Conservation (phyloP, 53 echinoderm and acorn worm species). For the Patiria pectinifera region DNA sequence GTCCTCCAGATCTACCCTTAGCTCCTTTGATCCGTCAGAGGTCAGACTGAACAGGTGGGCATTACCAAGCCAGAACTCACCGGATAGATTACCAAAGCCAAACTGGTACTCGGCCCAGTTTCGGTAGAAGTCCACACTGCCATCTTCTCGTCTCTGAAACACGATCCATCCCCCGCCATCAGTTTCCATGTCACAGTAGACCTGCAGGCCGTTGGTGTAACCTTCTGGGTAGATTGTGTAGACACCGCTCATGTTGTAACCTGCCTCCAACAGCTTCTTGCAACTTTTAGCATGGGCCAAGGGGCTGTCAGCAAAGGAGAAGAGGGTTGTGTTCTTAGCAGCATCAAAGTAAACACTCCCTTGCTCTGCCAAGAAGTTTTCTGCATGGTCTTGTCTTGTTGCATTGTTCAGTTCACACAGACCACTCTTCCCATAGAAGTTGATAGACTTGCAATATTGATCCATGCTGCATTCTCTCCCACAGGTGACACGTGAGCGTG, state of each 20-base stretch:
- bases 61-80: too few relatives aligned
- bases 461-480: not conserved
- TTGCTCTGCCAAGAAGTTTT: not conserved
- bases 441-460: not conserved
- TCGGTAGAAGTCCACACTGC: too few relatives aligned
- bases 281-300: not conserved
- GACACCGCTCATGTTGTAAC: not conserved
- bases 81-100: too few relatives aligned
- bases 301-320: not conserved
- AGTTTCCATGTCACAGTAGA: not conserved
- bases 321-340: not conserved
- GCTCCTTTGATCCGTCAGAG: not conserved
- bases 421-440: not conserved
- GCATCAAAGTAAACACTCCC: not conserved
- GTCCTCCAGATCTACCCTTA: constrained; percentile 26
- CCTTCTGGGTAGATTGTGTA: not conserved
- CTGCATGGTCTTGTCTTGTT: not conserved
- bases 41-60: constrained; percentile 23
- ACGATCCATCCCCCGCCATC: too few relatives aligned
- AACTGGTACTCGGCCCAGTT: too few relatives aligned
- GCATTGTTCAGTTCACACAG: constrained; percentile 1
- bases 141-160: too few relatives aligned
- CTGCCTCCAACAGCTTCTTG: not conserved
- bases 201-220: not conserved
- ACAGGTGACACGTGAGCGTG: not conserved